Evolutionary conservation across 1,140 invertebrate genomes (phyloP).

Genomic region (Coptotermes formosanus): DNA sequence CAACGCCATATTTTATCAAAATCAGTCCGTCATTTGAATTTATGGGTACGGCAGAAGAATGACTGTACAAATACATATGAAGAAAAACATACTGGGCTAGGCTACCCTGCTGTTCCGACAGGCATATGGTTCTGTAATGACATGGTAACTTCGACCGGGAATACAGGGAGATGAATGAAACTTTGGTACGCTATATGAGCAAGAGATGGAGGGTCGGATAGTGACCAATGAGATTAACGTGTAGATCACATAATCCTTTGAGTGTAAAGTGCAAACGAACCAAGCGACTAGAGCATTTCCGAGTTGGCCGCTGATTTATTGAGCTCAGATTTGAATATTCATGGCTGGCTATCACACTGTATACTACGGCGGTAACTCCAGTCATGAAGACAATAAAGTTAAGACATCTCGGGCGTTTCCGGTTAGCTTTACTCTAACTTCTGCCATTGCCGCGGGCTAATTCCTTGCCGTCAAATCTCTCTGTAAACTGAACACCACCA

Average conservation of each 20-base stretch:
- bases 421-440: background rate
- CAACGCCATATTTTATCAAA: no score
- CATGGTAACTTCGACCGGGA: no score
- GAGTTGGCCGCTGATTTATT: background rate
- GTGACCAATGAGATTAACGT: background rate
- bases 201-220: background rate
- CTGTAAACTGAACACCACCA: no score
- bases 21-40: no score
- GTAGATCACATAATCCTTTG: background rate
- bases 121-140: no score
- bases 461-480: no score
- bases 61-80: no score
- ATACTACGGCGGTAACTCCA: background rate
- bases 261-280: background rate
- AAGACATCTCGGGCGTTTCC: background rate
- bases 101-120: no score
- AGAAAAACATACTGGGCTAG: no score
- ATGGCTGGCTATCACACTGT: background rate
- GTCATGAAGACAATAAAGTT: background rate
- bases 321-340: background rate
- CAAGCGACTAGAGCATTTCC: background rate
- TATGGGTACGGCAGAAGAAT: no score
- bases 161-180: background rate
- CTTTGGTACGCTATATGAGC: background rate
- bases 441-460: no score